Base-by-base conservation (phyloP, 2,888 invertebrate genomes). In the Noctua janthina region DNA sequence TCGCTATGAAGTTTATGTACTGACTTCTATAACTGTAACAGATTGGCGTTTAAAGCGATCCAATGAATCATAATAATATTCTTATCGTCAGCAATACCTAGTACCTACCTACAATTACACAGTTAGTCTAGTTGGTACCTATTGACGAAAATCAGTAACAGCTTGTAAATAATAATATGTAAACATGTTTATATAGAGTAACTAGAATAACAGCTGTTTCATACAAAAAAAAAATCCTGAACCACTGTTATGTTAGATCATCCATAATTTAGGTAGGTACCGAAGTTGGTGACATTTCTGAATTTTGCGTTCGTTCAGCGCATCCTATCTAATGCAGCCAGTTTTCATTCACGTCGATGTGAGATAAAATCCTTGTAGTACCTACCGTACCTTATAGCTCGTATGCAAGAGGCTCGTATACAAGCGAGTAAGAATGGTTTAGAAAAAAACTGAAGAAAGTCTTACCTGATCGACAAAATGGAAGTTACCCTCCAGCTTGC, bases 401-500 rank as follows among this genome's bases (percentile, higher is more conserved):
- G n/a, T 43, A 43, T 2, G 23, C 23, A 23, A 43, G 23, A 43
- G 43, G 23, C 20, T 67, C 7, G 39, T 62, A 68, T 4, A 2
- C 51, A 59, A 3, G 72, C 8, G 2, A 15, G 6, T 39, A 17
- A n/a, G 20, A 13, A 54, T 62, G 23, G 17, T 35, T 43, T 43
- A 5, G 8, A 13, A 17, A 17, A 75, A 29, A 76, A 29, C 23
- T 13, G 35, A 39, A 23, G 13, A 10, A 29, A 39, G 6, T 13
- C 71, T 79, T 83, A 97, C 94, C 87, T 97, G 97, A 89, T 97
- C 96, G 23, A 95, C 96, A 88, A 95, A 97, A 85, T 97, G 96
- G 87, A 94, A 97, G 71, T 93, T 92, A 20, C 96, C 94, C 78
- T 96, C 94, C 35, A 92, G 93, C 15, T 94, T 89, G 0, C 97